A percentile compares a stretch with the other conserved stretches of the same genome.
phyloP scores from a whole-genome alignment of 2,888 invertebrate genomes.

The Harpalus rufipes region DNA sequence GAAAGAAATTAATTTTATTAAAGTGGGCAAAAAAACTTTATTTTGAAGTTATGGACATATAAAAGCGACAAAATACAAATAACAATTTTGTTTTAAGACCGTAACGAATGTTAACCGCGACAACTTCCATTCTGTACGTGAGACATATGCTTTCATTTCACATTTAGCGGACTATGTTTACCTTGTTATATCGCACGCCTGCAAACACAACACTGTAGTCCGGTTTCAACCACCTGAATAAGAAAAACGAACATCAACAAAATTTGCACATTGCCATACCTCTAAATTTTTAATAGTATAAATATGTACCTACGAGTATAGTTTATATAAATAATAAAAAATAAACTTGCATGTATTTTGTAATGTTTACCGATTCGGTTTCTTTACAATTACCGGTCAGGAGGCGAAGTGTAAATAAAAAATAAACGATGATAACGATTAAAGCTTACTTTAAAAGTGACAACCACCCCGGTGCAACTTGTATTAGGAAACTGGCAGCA shows the following conservation, averaged over 20 bases:
- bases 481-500: too few species aligned
- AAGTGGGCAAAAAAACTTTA: constrained; percentile 23
- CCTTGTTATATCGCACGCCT: constrained; percentile 14
- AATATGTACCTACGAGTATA: too few species aligned
- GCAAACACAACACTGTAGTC: neutral
- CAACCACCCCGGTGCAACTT: too few species aligned
- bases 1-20: constrained; percentile 20
- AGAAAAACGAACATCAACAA: neutral
- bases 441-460: too few species aligned
- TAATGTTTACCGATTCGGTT: too few species aligned
- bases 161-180: constrained; percentile 24
- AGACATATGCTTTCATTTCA: constrained; percentile 40
- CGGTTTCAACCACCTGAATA: neutral
- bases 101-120: constrained; percentile 39
- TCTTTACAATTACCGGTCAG: too few species aligned
- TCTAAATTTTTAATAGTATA: neutral
- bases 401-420: too few species aligned
- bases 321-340: too few species aligned
- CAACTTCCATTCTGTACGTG: constrained; percentile 30
- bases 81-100: constrained; percentile 44
- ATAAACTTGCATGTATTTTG: too few species aligned
- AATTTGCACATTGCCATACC: neutral
- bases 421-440: too few species aligned
- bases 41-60: constrained; percentile 18
- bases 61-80: constrained; percentile 13